phyloP scores from a whole-genome alignment of 2,113 vertebrate genomes.

The Circaetus cinerascens region DNA sequence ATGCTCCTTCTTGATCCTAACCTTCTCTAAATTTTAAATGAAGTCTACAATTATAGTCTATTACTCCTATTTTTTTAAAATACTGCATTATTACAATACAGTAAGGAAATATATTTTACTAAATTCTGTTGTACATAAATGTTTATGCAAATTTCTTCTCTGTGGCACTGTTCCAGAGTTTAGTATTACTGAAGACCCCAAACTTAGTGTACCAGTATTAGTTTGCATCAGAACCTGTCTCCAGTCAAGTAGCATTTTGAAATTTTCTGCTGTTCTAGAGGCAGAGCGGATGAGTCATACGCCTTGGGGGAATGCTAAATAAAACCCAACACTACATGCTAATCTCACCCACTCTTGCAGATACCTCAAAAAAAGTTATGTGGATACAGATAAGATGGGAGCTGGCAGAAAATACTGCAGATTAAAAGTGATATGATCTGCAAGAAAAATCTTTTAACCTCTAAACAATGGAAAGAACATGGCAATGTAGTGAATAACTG shows the following conservation, averaged over 20 bases:
- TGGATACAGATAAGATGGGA: neutral
- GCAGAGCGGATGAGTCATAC: neutral
- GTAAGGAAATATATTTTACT: neutral
- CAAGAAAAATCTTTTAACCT: neutral
- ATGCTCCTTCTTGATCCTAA: neutral
- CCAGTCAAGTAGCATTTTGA: neutral
- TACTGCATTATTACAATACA: neutral
- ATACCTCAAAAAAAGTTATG: slow-evolving; percentile 10
- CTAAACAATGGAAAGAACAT: neutral
- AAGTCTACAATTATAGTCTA: neutral
- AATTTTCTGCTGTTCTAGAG: neutral
- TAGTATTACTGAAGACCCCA: neutral
- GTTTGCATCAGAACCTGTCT: neutral
- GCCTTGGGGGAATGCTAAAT: slow-evolving; percentile 21
- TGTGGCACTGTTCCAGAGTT: neutral
- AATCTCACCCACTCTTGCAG: slow-evolving; percentile 18
- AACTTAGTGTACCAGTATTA: neutral
- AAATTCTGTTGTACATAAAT: neutral
- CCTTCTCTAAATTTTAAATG: neutral
- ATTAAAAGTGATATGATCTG: neutral
- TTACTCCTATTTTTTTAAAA: neutral
- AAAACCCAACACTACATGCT: slow-evolving; percentile 2
- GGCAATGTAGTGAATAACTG: neutral
- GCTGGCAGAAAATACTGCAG: neutral
- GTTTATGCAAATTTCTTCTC: neutral